These are phyloP conservation scores for Aspidiotus rigidus DNA, from an alignment of 2,888 invertebrate genomes.

Conservation along the genomic window DNA sequence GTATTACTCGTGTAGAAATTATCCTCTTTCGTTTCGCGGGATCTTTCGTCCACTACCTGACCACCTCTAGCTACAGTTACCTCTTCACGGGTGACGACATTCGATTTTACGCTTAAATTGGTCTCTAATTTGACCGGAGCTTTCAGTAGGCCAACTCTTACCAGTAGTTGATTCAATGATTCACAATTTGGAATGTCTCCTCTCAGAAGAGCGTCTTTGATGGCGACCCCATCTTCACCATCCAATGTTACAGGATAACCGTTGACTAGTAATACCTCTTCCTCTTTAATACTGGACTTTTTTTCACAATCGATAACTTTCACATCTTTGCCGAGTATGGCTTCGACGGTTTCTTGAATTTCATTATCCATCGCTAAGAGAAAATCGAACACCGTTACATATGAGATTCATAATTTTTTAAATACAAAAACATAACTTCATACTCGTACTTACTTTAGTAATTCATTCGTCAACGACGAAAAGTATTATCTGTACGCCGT, in stretches of 20 bases:
- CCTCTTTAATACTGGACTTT: slow-evolving; percentile 60
- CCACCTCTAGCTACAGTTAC: slow-evolving; percentile 59
- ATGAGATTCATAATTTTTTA: too few species aligned
- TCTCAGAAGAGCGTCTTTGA: slow-evolving; percentile 57
- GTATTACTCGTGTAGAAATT: slow-evolving; percentile 59
- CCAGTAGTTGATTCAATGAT: slow-evolving; percentile 58
- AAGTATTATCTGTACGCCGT: too few species aligned
- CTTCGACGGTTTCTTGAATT: slow-evolving; percentile 64
- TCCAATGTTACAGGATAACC: slow-evolving; percentile 59
- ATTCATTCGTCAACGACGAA: too few species aligned
- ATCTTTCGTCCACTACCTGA: slow-evolving; percentile 58
- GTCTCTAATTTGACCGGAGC: slow-evolving; percentile 63
- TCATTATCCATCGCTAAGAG: slow-evolving; percentile 59
- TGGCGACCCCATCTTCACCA: slow-evolving; percentile 58
- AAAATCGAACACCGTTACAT: neutral
- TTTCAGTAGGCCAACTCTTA: slow-evolving; percentile 43
- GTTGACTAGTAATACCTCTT: slow-evolving; percentile 61
- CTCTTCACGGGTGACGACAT: slow-evolving; percentile 60
- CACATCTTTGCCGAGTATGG: slow-evolving; percentile 60
- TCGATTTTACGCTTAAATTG: slow-evolving; percentile 60
- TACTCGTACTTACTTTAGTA: too few species aligned
- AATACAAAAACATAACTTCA: too few species aligned
- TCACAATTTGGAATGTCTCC: slow-evolving; percentile 63
- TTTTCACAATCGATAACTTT: slow-evolving; percentile 65
- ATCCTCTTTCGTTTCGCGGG: slow-evolving; percentile 60